phyloP scores from a whole-genome alignment of 92 coral and sea anemone genomes.

The Heliopora coerulea region DNA sequence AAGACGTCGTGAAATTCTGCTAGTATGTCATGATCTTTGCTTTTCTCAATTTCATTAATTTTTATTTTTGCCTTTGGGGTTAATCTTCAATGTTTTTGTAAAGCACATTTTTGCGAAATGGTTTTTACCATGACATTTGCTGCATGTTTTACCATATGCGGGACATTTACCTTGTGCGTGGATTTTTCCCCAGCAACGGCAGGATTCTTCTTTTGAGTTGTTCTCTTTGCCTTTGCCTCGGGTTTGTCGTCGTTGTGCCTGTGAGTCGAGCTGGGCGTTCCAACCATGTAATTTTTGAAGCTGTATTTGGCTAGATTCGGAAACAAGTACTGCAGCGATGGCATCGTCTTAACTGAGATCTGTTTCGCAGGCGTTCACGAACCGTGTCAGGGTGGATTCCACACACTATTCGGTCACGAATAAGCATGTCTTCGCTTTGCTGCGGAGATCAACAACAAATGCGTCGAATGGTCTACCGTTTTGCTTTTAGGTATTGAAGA shows the following conservation, averaged over 20 bases:
- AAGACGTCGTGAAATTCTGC: no score
- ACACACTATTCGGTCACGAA: slow-evolving; percentile 11
- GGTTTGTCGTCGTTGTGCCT: neutral
- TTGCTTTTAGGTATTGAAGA: no score
- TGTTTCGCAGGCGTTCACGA: neutral
- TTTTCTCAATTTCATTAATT: no score
- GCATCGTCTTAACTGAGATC: neutral
- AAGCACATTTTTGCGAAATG: no score
- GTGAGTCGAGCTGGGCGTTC: neutral
- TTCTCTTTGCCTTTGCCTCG: no score
- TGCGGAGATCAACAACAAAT: slow-evolving; percentile 2
- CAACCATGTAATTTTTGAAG: neutral
- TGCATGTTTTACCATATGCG: slow-evolving; percentile 4
- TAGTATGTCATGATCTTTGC: no score
- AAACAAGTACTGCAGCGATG: neutral
- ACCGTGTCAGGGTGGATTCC: neutral
- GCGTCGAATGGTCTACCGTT: no score
- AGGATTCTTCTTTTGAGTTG: neutral
- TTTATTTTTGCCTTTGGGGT: no score
- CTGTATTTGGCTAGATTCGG: neutral
- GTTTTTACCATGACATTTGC: slow-evolving; percentile 3
- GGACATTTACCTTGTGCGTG: neutral
- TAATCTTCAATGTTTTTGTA: no score
- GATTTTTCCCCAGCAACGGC: neutral
- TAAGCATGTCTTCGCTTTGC: slow-evolving; percentile 7